Evolutionary conservation across 2,888 invertebrate genomes (phyloP), one percentile per base, ranked within the genome.

Genomic region (Eupithecia centaureata): DNA sequence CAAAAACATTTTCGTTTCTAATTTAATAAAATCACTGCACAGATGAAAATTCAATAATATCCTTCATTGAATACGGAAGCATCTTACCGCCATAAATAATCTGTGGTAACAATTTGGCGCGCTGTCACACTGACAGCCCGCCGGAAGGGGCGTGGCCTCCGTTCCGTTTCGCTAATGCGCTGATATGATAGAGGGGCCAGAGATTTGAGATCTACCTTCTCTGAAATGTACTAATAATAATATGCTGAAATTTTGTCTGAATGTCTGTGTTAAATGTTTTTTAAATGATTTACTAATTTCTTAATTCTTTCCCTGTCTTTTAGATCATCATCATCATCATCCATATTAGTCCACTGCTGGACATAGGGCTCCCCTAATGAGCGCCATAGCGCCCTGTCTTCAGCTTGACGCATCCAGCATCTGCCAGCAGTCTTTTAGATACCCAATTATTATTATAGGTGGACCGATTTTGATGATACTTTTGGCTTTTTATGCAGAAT

Each of bases 101-200:
- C 78, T 81, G 77, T 78, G 79, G 74, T 76, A 73, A 76, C 77
- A 82, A 82, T 86, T 86, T 85, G 79, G 84, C 86, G 85, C 86
- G 85, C 83, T 86, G 83, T 87, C 86, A 84, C 75, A 72, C 73
- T 85, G 85, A 83, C 84, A 83, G 81, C 73, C 67, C 83, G 76
- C 80, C 89, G 90, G 90, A 91, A 89, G 85, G 86, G 90, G 90
- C 89, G 90, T 88, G 90, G 86, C 79, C 84, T 85, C 85, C 87
- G 88, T 87, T 90, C 85, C 88, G 88, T 87, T 90, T 85, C 88
- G 82, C 86, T 79, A 82, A 84, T 79, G 77, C 79, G 78, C 74
- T 73, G 79, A 65, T 69, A 69, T 65, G 68, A 69, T 76, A 62
- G 68, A 79, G 76, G 60, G 65, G 27, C 76, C 71, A 74, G 73